Base-by-base conservation (phyloP, 2,113 vertebrate genomes). In the Microtus oregoni region DNA sequence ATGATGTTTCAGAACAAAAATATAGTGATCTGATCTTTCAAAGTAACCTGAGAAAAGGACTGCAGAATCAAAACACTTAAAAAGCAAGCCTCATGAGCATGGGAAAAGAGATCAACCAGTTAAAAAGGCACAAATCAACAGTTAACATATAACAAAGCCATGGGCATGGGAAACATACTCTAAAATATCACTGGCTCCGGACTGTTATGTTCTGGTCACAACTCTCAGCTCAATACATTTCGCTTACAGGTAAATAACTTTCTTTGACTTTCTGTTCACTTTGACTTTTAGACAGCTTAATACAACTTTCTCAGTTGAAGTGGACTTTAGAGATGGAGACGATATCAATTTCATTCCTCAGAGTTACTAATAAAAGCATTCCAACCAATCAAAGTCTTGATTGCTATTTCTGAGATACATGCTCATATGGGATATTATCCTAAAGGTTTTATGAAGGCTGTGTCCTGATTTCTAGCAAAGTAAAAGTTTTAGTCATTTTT, bases 61-160 rank as follows among this genome's bases (percentile, higher is more conserved):
- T 95, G 30, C 3, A 92, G 78, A 77, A 47, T 44, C n/a, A 86
- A 92, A 86, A 28, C 89, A 78, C 90, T 68, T 68, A 68, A 32
- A 92, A 94, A 55, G 50, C 65, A 93, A 92, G 32, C 58, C 4
- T 5, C 50, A 50, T 13, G 63, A 44, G 78, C 28, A 9, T 30
- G 15, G 63, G 77, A 30, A 8, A 20, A 20, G 67, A 28, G 68
- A 24, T 14, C 3, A 8, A 20, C 6, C 68, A 20, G 12, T 41
- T 41, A 4, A 38, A 41, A 75, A 24, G 38, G 14, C 32, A 75
- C 8, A 75, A 20, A 24, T 75, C 72, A 38, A 41, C n/a, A 75
- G 72, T 75, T 17, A 41, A 41, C 35, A 38, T 22, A 38, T 38
- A 38, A 24, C n/a, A 28, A 41, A 70, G 28, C n/a, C 14, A 7